Evolutionary conservation across 2,113 vertebrate species (phyloP).

Genomic region (Crotalus viridis): DNA sequence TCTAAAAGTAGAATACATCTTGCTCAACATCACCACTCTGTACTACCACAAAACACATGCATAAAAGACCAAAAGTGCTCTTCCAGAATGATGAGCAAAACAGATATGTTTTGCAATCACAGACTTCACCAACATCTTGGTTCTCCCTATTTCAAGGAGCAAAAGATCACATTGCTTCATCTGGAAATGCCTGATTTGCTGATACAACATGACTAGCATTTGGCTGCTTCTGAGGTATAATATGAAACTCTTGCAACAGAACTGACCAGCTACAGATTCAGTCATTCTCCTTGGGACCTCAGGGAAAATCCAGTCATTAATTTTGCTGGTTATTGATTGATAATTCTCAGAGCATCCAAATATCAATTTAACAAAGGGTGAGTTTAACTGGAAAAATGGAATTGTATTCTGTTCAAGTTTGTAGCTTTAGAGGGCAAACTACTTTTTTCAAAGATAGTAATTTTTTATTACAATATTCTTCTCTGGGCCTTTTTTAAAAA

Average conservation of each 20-base stretch:
- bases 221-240: constrained; percentile 17
- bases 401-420: constrained; percentile 37
- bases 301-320: constrained; percentile 17
- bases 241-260: constrained; percentile 10
- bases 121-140: constrained; percentile 38
- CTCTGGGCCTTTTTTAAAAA: constrained; percentile 24
- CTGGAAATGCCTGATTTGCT: constrained; percentile 29
- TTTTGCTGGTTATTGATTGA: not conserved
- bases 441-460: constrained; percentile 23
- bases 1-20: constrained; percentile 42
- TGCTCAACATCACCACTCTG: constrained; percentile 38
- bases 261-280: constrained; percentile 33
- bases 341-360: constrained; percentile 29
- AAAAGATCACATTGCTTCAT: constrained; percentile 30
- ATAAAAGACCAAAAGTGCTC: constrained; percentile 41
- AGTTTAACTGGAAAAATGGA: constrained; percentile 30
- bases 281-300: constrained; percentile 13
- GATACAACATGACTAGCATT: not conserved
- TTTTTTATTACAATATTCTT: constrained; percentile 13
- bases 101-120: constrained; percentile 28
- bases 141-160: constrained; percentile 31
- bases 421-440: constrained; percentile 8
- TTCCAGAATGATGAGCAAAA: constrained; percentile 41
- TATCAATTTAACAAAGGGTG: constrained; percentile 4
- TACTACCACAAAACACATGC: constrained; percentile 50